Percentiles rank a stretch among this genome's conserved stretches.
Evolutionary conservation across 2,797 vertebrate genomes (phyloP).

Genomic region (Champsocephalus esox): DNA sequence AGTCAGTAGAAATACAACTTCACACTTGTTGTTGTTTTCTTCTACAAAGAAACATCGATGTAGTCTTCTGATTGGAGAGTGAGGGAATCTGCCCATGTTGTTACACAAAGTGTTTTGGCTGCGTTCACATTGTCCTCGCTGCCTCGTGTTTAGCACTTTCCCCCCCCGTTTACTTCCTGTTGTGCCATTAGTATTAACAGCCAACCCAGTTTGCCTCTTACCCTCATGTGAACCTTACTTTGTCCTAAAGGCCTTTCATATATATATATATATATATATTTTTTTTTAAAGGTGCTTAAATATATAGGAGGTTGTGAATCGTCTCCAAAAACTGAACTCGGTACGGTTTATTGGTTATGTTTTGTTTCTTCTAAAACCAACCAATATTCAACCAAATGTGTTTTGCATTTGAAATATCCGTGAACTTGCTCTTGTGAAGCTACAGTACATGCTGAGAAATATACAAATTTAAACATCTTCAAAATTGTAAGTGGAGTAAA

Average conservation of each 20-base stretch:
- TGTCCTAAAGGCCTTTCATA: conserved; percentile 24
- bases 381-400: background rate
- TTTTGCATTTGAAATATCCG: conserved; percentile 1
- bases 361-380: background rate
- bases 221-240: conserved; percentile 51
- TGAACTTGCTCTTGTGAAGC: background rate
- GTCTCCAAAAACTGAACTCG: conserved; percentile 15
- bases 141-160: conserved; percentile 41
- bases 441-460: background rate
- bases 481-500: conserved; percentile 23
- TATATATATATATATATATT: no score
- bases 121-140: conserved; percentile 18
- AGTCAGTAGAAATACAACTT: conserved; percentile 19
- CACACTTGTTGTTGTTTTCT: conserved; percentile 20
- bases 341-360: background rate
- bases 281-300: conserved; percentile 19
- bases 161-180: conserved; percentile 35
- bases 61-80: conserved; percentile 20
- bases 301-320: background rate
- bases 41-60: conserved; percentile 5
- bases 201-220: conserved; percentile 47
- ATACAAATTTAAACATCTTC: background rate
- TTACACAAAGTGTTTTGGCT: conserved; percentile 18
- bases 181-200: conserved; percentile 58
- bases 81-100: conserved; percentile 36